Base-by-base conservation (phyloP, 2,797 vertebrate species). In the Enteromius paludinosus region DNA sequence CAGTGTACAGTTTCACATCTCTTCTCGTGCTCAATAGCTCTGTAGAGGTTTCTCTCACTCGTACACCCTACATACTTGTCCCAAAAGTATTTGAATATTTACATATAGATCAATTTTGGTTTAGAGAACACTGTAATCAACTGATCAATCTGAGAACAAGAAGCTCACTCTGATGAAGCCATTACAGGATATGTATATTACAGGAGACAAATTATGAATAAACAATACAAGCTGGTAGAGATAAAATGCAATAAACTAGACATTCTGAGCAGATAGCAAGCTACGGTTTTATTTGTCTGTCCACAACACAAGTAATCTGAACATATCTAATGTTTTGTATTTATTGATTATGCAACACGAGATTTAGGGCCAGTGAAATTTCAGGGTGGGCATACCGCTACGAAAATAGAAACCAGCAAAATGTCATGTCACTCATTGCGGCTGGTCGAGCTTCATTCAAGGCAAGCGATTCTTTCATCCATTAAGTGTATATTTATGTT, bases 1-100 rank as follows among this genome's bases (percentile, higher is more conserved):
- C 86, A 90, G 83, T 79, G 81, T 77, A 1, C 56, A 90, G 89
- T 87, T 85, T 84, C 77, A 83, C 84, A 88, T 83, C 82, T 89
- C 82, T 84, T 85, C 87, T 68, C 83, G 28, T 28, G 74, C 86
- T 71, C 86, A 84, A 18, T 71, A 78, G 38, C 52, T 69, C 38
- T n/a, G n/a, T 43, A 83, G 47, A 71, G 71, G 84, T 85, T 87
- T 72, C 47, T 52, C 83, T 25, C 35, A 30, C 66, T 61, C 83
- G 74, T 70, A 70, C 7, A 56, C 74, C 30, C 43, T 69, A 69
- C 52, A 59, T 1, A 66, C 10, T n/a, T 23, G 64, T n/a, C 23
- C 14, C 17, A 28, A 33, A 49, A 35, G 28, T 25, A 33, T 28
- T 23, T 49, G 5, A 38, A n/a, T 17, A 41, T 14, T 8, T 15